Evolutionary conservation across 2,797 vertebrate genomes (phyloP).

Genomic region (Silurus lanzhouensis): DNA sequence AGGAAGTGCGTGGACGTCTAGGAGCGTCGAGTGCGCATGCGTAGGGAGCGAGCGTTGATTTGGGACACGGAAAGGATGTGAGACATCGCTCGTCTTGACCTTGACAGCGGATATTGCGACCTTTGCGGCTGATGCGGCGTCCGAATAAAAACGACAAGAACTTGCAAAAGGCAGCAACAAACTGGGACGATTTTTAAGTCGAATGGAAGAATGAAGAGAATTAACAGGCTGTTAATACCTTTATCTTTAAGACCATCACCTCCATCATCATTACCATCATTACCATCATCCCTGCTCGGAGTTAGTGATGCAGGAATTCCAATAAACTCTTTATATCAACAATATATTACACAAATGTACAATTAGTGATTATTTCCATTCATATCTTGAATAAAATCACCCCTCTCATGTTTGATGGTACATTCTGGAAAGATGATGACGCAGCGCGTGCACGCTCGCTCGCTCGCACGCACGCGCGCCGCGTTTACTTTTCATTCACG

Average conservation of each 20-base stretch:
- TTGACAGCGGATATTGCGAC: constrained; percentile 46
- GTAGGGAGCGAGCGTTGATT: background rate
- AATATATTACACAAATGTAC: background rate
- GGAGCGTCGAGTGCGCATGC: background rate
- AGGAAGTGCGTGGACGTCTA: background rate
- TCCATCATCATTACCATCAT: too few relatives aligned
- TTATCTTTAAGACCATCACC: background rate
- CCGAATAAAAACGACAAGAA: background rate
- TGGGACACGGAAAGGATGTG: background rate
- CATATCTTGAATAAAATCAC: background rate
- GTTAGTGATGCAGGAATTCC: background rate
- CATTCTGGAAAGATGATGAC: constrained; percentile 21
- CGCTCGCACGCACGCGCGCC: too few relatives aligned
- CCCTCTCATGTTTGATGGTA: background rate
- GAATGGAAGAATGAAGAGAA: background rate
- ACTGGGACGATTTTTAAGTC: background rate
- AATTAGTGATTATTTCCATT: background rate
- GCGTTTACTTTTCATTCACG: background rate
- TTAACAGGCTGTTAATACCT: background rate
- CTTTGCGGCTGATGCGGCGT: constrained; percentile 30
- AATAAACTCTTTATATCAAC: background rate
- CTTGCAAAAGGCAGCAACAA: background rate
- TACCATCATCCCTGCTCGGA: background rate
- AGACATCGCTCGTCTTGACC: constrained; percentile 38
- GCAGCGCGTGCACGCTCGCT: background rate